Conservation (phyloP, 2,797 vertebrate species). For the Chaetodon trifasciatus region DNA sequence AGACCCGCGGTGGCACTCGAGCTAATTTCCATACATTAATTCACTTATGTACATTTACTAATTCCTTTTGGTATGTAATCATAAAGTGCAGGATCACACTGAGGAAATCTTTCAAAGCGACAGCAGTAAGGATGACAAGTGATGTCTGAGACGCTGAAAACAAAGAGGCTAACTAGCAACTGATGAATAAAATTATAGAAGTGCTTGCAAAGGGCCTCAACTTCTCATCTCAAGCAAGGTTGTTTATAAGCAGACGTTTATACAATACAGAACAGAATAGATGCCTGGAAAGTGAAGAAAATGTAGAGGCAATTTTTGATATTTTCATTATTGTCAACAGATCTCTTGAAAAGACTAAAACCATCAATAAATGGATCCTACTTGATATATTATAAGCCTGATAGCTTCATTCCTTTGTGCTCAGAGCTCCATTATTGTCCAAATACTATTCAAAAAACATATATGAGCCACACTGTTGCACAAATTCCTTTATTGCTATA, state of each 20-base stretch:
- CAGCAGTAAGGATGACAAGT: constrained; percentile 53
- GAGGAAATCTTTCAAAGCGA: constrained; percentile 69
- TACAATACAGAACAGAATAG: not conserved
- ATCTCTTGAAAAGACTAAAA: constrained; percentile 24
- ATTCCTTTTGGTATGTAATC: constrained; percentile 69
- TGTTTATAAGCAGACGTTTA: constrained; percentile 2
- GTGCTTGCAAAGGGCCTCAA: constrained; percentile 33
- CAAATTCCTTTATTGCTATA: not conserved
- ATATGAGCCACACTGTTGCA: constrained; percentile 6
- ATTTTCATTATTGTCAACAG: not conserved
- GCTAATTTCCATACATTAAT: constrained; percentile 83
- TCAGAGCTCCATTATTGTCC: not conserved
- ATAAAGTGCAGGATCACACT: constrained; percentile 70
- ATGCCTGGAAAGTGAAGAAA: constrained; percentile 5
- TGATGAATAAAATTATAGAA: constrained; percentile 34
- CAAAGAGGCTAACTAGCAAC: constrained; percentile 49
- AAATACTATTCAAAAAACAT: constrained; percentile 15
- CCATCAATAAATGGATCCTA: not conserved
- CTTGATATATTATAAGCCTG: not conserved
- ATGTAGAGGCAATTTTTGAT: not conserved
- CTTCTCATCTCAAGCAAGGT: constrained; percentile 54
- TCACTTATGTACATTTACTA: constrained; percentile 79
- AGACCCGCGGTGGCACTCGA: constrained; percentile 69
- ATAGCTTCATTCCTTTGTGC: not conserved
- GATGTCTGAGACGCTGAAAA: constrained; percentile 51